Base-by-base conservation (phyloP, 2,113 vertebrate species). In the Tenrec ecaudatus region DNA sequence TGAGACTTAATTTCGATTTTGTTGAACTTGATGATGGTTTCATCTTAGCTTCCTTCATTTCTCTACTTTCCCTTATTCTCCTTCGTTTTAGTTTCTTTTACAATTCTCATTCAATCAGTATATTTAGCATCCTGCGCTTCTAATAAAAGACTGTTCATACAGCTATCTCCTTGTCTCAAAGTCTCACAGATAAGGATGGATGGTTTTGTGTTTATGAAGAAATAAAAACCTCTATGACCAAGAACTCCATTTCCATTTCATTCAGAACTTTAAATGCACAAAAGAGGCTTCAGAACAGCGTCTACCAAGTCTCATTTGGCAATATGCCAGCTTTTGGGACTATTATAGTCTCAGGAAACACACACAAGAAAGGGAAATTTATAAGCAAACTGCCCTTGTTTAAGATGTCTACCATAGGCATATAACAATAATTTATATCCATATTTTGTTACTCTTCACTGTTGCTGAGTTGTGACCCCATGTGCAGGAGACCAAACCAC, bases 291-390 rank as follows among this genome's bases (percentile, higher is more conserved):
- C 11, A 38, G 57, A 91, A 89, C 11, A 31, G 85, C 57, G 12
- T 27, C 29, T 47, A 43, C 12, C 14, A 79, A 76, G 71, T 86
- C 17, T 38, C 29, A 33, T 25, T n/a, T 33, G 66, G 14, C 6
- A 60, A 12, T 38, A 58, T 9, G 38, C n/a, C 31, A 69, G 19
- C 14, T n/a, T 19, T 68, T n/a, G 22, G 57, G 57, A 33, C 12
- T 88, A 47, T 76, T 85, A 47, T 9, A 2, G 14, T 75, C 89
- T 77, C 62, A n/a, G 16, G 57, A 71, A 90, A 75, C 43, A 88
- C 57, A 90, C 64, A 71, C 31, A 77, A 38, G 57, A 93, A n/a
- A n/a, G n/a, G 33, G 27, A 83, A 43, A 94, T 79, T 93, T 68
- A 62, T 17, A 29, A 92, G 57, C 14, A 80, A 88, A 62, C 31